A percentile compares a stretch with the other conserved stretches of the same genome.
phyloP scores from a whole-genome alignment of 2,113 vertebrate species.

The Prietella phreatophila region DNA sequence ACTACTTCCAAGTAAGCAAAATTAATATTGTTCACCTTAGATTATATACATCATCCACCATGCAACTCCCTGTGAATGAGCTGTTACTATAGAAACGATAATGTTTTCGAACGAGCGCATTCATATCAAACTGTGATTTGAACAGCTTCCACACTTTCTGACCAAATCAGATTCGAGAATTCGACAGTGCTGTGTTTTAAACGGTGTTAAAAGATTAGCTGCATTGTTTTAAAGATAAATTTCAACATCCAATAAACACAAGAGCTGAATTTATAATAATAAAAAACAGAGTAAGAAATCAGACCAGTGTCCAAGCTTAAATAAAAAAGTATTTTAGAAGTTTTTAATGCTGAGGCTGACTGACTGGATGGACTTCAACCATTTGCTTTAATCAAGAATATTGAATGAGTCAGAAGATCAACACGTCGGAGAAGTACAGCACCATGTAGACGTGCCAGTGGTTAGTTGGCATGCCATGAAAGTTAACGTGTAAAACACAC shows the following conservation, averaged over 20 bases:
- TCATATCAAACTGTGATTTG: neutral
- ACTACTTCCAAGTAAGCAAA: neutral
- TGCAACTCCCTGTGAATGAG: neutral
- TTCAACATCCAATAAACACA: neutral
- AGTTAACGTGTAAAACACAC: slow-evolving; percentile 1
- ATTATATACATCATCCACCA: neutral
- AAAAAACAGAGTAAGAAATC: neutral
- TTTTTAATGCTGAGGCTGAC: neutral
- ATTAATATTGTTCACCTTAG: neutral
- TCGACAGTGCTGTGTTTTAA: neutral
- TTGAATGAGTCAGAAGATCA: slow-evolving; percentile 9
- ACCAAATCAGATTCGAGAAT: neutral
- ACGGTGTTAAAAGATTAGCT: neutral
- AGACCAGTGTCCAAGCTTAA: neutral
- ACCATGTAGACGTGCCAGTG: neutral
- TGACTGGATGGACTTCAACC: neutral
- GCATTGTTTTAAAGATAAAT: neutral
- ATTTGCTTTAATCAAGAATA: neutral
- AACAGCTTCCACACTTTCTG: neutral
- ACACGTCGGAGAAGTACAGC: neutral
- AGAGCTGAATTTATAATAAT: neutral
- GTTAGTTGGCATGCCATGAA: slow-evolving; percentile 21
- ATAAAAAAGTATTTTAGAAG: neutral
- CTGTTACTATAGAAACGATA: neutral
- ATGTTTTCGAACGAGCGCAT: neutral